These are phyloP conservation scores for Eupristina koningsbergeri DNA, from an alignment of 1,140 invertebrate genomes.

Conservation along the genomic window DNA sequence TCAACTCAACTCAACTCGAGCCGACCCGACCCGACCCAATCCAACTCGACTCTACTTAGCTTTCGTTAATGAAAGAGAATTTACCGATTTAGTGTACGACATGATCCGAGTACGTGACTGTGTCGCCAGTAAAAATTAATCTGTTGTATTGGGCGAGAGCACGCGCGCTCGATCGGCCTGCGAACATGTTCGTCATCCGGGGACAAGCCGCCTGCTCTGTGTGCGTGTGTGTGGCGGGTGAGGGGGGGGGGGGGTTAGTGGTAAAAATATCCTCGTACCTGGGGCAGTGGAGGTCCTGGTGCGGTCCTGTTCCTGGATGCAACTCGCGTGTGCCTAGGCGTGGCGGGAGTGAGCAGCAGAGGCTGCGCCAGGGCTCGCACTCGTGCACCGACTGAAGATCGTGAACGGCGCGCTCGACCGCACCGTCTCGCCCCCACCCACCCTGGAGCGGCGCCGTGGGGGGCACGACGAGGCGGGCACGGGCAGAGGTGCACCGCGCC, in stretches of 20 bases:
- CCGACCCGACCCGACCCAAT: no score
- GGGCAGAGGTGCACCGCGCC: no score
- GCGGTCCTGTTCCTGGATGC: background rate
- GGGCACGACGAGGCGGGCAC: background rate
- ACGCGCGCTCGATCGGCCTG: no score
- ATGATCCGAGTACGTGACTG: background rate
- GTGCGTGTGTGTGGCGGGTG: no score
- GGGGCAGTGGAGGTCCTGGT: no score
- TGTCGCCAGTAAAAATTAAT: slow-evolving; percentile 24
- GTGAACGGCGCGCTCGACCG: background rate
- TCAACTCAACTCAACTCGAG: no score
- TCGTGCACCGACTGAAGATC: slow-evolving; percentile 34
- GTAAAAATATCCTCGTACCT: no score
- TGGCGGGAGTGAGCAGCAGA: no score
- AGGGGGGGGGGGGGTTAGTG: no score
- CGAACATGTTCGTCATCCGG: background rate
- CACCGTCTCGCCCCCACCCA: background rate
- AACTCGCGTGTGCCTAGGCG: no score
- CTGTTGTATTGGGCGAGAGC: background rate
- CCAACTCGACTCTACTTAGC: no score
- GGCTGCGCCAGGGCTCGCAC: background rate
- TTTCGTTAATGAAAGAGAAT: slow-evolving; percentile 22
- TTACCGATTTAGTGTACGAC: background rate
- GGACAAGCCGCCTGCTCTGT: no score
- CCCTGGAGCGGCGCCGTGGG: background rate